Evolutionary conservation across 2,113 vertebrate genomes (phyloP), one percentile per base, ranked within the genome.

Genomic region (Callospermophilus lateralis): DNA sequence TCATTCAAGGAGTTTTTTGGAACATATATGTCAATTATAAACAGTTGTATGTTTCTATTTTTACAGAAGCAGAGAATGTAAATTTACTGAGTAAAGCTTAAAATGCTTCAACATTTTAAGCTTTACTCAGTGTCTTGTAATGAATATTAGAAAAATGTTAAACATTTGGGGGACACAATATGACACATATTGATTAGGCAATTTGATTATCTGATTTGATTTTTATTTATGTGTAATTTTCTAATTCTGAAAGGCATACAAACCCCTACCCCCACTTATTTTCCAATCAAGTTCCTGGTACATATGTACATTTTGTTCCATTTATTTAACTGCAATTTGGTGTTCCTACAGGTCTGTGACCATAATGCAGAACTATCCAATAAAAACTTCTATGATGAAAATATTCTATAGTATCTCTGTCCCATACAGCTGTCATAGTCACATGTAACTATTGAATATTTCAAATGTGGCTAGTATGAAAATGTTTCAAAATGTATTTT

Each of bases 381-480:
- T n/a, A 48, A 11, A 58, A 32, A 34, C 10, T 55, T 67, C 8
- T 32, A 4, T 34, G 28, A 51, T 42, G 10, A 45, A 84, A 77
- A 19, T 32, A 32, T 34, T n/a, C 28, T 24, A 0, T 22, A 6
- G 24, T 2, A 55, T 8, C 1, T 13, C 3, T 8, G 28, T 76
- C 30, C 15, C 34, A 39, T 51, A 48, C n/a, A 45, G 39, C 39
- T 76, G n/a, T 2, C 58, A 53, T 3, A 26, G 10, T 48, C 7
- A 51, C 24, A 28, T 30, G n/a, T 20, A 7, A 19, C 30, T 89
- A 61, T n/a, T 83, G 26, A 74, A 55, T 34, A 28, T 26, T 70
- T 58, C 22, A 67, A 84, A 77, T 42, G 26, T 61, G 37, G 6
- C 17, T 70, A 17, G 13, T 15, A 26, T 32, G 45, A 92, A 8